Conservation (phyloP, 2,888 invertebrate genomes). For the Mayetiola destructor region DNA sequence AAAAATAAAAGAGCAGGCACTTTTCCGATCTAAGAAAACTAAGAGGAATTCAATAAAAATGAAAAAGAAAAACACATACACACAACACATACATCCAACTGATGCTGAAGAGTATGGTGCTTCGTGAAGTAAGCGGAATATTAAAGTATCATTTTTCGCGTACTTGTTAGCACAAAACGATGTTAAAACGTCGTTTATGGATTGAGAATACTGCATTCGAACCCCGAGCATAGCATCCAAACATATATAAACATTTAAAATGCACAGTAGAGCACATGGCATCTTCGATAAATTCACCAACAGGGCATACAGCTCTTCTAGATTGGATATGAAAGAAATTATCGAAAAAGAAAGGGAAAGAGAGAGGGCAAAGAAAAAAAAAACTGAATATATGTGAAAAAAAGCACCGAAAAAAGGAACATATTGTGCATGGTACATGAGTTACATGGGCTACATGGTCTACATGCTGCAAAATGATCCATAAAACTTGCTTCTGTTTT, state of each 20-base stretch:
- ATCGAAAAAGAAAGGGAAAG: not conserved
- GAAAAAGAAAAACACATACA: not conserved
- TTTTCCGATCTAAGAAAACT: too few relatives aligned
- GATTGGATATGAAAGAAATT: too few relatives aligned
- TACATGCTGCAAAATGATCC: not conserved
- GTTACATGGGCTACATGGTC: not conserved
- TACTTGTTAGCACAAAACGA: constrained; percentile 8
- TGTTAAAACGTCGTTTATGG: constrained; percentile 10
- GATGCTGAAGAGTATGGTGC: too few relatives aligned
- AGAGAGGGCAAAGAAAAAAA: not conserved
- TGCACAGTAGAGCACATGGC: constrained; percentile 1
- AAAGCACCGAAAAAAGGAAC: not conserved
- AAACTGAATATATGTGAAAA: not conserved
- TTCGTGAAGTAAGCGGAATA: too few relatives aligned
- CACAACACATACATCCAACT: not conserved
- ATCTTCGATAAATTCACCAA: not conserved
- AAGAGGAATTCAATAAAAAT: too few relatives aligned
- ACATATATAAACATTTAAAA: not conserved
- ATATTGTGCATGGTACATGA: constrained; percentile 7
- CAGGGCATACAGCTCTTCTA: not conserved
- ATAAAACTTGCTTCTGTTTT: not conserved
- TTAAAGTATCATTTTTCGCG: constrained; percentile 13
- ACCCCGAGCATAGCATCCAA: not conserved
- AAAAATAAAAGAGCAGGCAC: too few relatives aligned
- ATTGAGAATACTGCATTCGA: not conserved